Base-by-base conservation (phyloP, 2,797 vertebrate species). In the Sebastes iracundus region DNA sequence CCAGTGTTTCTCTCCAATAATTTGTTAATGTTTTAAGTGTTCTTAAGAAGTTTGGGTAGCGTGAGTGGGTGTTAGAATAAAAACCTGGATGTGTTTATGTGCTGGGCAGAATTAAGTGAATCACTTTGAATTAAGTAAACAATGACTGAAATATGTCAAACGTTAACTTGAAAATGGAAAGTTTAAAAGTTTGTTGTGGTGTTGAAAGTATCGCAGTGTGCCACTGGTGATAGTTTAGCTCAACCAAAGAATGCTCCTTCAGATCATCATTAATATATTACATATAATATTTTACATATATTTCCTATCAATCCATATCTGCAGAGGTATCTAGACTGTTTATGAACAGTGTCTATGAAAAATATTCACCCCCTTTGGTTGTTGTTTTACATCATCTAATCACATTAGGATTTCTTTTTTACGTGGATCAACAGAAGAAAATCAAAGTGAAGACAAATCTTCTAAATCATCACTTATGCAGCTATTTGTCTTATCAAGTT, bases 1-100 rank as follows among this genome's bases (percentile, higher is more conserved):
- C 13, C 35, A 70, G 16, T 62, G n/a, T 71, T 75, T 77, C 52
- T 72, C 25, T 80, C 8, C n/a, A 58, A 16, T 46, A n/a, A 33
- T 72, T 59, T 42, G 12, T 42, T 56, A 11, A 11, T 75, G 63
- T 81, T 64, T 33, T 25, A 61, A 59, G 27, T 25, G 46, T 33
- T 65, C 12, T 65, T 58, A 14, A 59, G 8, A 69, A n/a, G 25
- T 67, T 71, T 35, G 12, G n/a, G 27, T 35, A 60, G 12, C 2
- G 2, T 22, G n/a, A 82, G 63, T 46, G 53, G 35, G 38, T 55
- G 27, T 18, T 5, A 25, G 22, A 66, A 63, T 66, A 32, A 33
- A 59, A 32, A 18, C 4, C 14, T 12, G 10, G 3, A 71, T 27
- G 11, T n/a, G 13, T 78, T 63, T 67, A 16, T 49, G 5, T 25